Evolutionary conservation across 2,113 vertebrate species (phyloP).

Genomic region (Stigmatopora argus): DNA sequence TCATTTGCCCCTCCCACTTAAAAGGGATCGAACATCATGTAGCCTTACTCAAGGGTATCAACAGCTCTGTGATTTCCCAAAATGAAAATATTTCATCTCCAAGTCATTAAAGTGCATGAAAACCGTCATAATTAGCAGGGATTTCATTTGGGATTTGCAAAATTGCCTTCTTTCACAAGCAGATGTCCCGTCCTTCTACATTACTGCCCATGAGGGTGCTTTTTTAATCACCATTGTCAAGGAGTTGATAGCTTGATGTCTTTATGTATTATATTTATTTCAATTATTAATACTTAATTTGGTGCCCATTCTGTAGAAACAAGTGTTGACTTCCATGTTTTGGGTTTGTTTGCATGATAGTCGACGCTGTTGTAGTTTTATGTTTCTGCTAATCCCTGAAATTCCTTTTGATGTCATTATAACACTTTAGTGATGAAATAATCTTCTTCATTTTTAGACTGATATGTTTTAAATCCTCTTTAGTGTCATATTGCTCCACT

Average conservation of each 20-base stretch:
- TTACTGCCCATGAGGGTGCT: slow-evolving; percentile 32
- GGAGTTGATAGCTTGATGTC: slow-evolving; percentile 25
- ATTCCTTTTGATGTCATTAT: slow-evolving; percentile 36
- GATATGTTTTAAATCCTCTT: slow-evolving; percentile 38
- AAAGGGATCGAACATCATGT: not conserved
- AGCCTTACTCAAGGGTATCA: not conserved
- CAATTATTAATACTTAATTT: slow-evolving; percentile 53
- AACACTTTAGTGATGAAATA: slow-evolving; percentile 20
- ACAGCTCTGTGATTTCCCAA: slow-evolving; percentile 2
- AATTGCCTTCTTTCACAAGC: slow-evolving; percentile 57
- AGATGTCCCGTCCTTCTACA: slow-evolving; percentile 46
- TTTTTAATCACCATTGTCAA: slow-evolving; percentile 53
- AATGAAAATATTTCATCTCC: slow-evolving; percentile 32
- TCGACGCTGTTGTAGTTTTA: slow-evolving; percentile 16
- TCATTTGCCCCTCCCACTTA: too few relatives aligned
- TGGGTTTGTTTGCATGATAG: not conserved
- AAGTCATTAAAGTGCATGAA: slow-evolving; percentile 23
- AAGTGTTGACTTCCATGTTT: slow-evolving; percentile 4
- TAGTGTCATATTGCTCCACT: slow-evolving; percentile 3
- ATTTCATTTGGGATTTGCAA: slow-evolving; percentile 49
- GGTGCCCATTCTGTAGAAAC: slow-evolving; percentile 28
- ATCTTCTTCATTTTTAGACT: slow-evolving; percentile 26
- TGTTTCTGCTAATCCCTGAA: slow-evolving; percentile 29
- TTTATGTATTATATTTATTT: slow-evolving; percentile 26
- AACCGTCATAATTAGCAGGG: slow-evolving; percentile 56